Evolutionary conservation across 2,113 vertebrate species (phyloP).

Genomic region (Pluvialis apricaria): DNA sequence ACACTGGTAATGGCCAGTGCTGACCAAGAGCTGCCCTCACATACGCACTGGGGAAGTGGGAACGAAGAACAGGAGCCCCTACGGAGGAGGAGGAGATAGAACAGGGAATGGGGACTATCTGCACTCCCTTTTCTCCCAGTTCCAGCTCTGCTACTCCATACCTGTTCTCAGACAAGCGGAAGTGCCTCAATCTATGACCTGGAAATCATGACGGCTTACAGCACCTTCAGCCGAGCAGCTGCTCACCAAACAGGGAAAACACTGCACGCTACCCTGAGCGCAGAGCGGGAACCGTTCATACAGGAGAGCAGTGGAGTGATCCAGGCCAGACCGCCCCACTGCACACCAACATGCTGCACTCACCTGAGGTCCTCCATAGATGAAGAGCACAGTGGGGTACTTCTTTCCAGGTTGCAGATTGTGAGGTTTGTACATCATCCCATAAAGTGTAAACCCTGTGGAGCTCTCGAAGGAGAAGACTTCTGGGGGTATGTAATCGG

Average conservation of each 20-base stretch:
- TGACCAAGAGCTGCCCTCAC: not conserved
- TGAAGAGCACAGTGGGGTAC: constrained; percentile 81
- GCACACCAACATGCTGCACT: not conserved
- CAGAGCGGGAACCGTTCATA: not conserved
- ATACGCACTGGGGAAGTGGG: not conserved
- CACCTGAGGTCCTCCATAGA: constrained; percentile 84
- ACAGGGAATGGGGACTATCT: not conserved
- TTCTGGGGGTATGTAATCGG: constrained; percentile 80
- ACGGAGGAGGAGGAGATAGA: fast-evolving
- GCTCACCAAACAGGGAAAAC: not conserved
- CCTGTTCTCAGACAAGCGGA: not conserved
- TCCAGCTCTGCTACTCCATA: not conserved
- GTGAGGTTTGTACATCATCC: constrained; percentile 84
- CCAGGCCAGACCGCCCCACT: not conserved
- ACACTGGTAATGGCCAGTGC: not conserved
- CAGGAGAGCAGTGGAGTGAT: not conserved
- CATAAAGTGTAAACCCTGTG: constrained; percentile 77
- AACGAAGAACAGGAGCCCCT: not conserved
- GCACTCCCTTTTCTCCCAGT: not conserved
- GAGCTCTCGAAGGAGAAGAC: constrained; percentile 82
- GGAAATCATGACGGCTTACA: not conserved
- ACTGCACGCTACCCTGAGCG: not conserved
- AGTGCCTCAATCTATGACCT: not conserved
- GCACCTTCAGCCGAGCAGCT: not conserved
- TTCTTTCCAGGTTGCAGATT: constrained; percentile 81